Base-by-base conservation (phyloP, 1,140 invertebrate genomes). In the Ostrea denselamellosa region DNA sequence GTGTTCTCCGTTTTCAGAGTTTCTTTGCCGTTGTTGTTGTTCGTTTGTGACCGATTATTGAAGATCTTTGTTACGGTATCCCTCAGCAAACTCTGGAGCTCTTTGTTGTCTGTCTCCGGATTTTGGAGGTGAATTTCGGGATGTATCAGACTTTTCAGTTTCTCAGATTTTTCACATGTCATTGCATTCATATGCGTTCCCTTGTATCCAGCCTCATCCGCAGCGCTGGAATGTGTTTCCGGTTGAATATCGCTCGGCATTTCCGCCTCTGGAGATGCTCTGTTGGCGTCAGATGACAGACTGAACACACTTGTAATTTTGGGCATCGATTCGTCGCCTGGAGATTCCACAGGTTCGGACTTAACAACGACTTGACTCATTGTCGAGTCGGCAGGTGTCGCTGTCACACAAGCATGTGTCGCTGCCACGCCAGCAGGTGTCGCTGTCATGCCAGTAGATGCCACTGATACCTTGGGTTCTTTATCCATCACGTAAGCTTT, bases 281-380 rank as follows among this genome's bases (percentile, higher is more conserved):
- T 77, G 12, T 77, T 25, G 9, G 68, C 68, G 68, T 77, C 25
- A 12, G 68, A 77, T 2, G 68, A 77, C 22, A 77, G 28, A 17
- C 68, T 77, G 28, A 77, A 77, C 68, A 77, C 68, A 10, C 68
- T 77, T 3, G 68, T 77, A 14, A 77, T 77, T 34, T 77, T 77
- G 1, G 68, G 68, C 28, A 77, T 8, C 25, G 28, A 34, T 28
- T 34, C 68, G 68, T 34, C 22, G 12, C 28, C 68, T 8, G 22
- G 12, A 34, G 8, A 14, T 12, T 77, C 68, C 25, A 34, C 22
- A 1, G 68, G 68, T 17, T 77, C 68, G 12, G 22, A 22, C 25
- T 34, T 77, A 28, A 77, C 28, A 62, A 19, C 56, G 56, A 19
- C 56, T 62, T 19, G 56, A n/a, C n/a, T n/a, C 17, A 62, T 5